Conservation (phyloP, 2,888 invertebrate genomes). For the Nomada ruficornis region DNA sequence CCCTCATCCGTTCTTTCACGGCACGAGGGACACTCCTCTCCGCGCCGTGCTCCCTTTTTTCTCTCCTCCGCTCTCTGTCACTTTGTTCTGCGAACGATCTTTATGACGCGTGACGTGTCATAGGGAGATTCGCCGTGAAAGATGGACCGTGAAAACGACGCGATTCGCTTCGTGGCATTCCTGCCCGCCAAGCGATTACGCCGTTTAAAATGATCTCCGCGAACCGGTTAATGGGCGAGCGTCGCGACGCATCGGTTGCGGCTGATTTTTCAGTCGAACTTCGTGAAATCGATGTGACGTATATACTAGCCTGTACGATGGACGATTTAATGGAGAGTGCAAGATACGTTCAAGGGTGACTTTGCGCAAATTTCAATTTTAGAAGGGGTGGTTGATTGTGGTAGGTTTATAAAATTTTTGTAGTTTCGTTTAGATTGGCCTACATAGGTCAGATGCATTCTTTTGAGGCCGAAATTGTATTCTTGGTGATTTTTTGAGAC, state of each 20-base stretch:
- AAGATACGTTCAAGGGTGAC: neutral
- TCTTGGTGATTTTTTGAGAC: too few relatives aligned
- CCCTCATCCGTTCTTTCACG: slow-evolving; percentile 56
- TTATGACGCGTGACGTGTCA: slow-evolving; percentile 55
- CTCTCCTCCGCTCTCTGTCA: neutral
- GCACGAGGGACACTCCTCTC: slow-evolving; percentile 52
- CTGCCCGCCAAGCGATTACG: slow-evolving; percentile 54
- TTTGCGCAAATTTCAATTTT: neutral
- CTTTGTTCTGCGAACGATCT: slow-evolving; percentile 50
- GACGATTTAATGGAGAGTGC: slow-evolving; percentile 9
- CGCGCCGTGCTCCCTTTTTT: slow-evolving; percentile 41
- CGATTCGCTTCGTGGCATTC: slow-evolving; percentile 55
- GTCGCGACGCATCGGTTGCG: neutral
- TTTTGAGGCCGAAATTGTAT: too few relatives aligned
- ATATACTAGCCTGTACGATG: slow-evolving; percentile 1
- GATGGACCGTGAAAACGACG: slow-evolving; percentile 71
- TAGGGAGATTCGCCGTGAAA: slow-evolving; percentile 59
- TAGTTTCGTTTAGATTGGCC: too few relatives aligned
- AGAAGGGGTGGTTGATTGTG: too few relatives aligned
- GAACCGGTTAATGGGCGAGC: slow-evolving; percentile 30
- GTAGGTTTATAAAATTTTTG: too few relatives aligned
- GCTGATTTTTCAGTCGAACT: slow-evolving; percentile 60
- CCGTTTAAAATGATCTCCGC: slow-evolving; percentile 66
- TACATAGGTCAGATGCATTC: too few relatives aligned
- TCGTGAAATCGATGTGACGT: slow-evolving; percentile 69